Evolutionary conservation across 92 coral and sea anemone genomes (phyloP), one percentile per base, ranked within the genome.

Genomic region (Porites divaricata): DNA sequence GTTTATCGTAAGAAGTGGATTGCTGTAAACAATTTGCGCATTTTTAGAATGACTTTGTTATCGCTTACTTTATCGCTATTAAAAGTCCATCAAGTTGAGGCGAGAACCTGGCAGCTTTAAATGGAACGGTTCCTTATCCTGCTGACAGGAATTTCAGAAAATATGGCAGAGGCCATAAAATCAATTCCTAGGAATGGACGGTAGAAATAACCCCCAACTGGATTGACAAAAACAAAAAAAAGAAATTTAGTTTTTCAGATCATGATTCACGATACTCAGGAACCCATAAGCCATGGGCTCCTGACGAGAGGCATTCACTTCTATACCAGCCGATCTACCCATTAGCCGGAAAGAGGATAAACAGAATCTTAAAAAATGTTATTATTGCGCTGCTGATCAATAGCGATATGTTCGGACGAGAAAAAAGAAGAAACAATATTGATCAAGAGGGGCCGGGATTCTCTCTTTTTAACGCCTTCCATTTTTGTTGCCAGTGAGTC

Each of bases 1-100:
- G 68, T 69, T 70, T 80, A 68, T 80, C 75, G 19, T 57, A 14
- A 41, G 74, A 54, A 80, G 45, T 80, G 85, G 61, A 80, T 80
- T 80, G 85, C 76, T 69, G 77, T 23, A 80, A 80, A 80, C 85
- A 80, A 80, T 69, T 70, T 80, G 56, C 50, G 59, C 85, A 80
- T 80, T 80, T 80, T 80, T 80, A 80, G 76, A 80, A 80, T 80
- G 76, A 54, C 85, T 80, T 3, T 10, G 76, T 80, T 80, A 80
- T 80, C 85, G 76, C 68, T 70, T 68, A 35, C 76, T 80, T 70
- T 70, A 80, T 69, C 85, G 28, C 85, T 57, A 80, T 80, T 80
- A 68, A 80, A 80, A 80, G 50, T 70, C 85, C 85, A 80, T 80
- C 85, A 80, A 57, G 51, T 21, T 70, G 66, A 80, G 67, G 24